Evolutionary conservation across 2,888 invertebrate genomes (phyloP).

Genomic region (Melinaea marsaeus): DNA sequence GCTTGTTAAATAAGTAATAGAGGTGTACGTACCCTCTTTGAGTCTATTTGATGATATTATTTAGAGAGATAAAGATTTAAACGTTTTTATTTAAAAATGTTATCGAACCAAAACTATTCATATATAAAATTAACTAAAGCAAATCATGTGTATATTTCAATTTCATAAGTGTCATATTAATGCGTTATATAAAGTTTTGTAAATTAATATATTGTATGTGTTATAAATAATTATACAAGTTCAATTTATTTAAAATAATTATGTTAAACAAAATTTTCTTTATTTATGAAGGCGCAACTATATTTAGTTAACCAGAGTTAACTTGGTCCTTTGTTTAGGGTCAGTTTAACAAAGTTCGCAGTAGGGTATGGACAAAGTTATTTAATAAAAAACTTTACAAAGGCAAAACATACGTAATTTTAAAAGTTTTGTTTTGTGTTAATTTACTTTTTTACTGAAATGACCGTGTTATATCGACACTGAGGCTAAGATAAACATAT

Average conservation of each 20-base stretch:
- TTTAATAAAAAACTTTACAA: slow-evolving; percentile 44
- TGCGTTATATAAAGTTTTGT: too few species aligned
- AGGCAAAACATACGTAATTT: slow-evolving; percentile 34
- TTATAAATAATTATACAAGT: too few species aligned
- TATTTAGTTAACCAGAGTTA: neutral
- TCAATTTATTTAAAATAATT: slow-evolving; percentile 1
- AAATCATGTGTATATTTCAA: too few species aligned
- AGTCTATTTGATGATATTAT: neutral
- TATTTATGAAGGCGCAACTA: neutral
- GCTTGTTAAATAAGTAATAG: slow-evolving; percentile 27
- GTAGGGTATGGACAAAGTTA: slow-evolving; percentile 43
- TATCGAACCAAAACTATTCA: too few species aligned
- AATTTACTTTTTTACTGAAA: slow-evolving; percentile 9
- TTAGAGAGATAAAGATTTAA: neutral
- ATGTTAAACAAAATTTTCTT: neutral
- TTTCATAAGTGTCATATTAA: too few species aligned
- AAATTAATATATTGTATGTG: too few species aligned
- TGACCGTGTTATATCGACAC: too few species aligned
- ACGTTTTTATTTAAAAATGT: too few species aligned
- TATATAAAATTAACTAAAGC: too few species aligned
- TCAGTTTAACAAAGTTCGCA: slow-evolving; percentile 22
- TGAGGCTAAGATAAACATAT: too few species aligned
- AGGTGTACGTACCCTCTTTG: slow-evolving; percentile 14
- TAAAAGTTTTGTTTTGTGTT: slow-evolving; percentile 28
- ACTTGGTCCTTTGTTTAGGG: neutral